Conservation (phyloP, 2,113 vertebrate species). For the Leucopsar rothschildi region DNA sequence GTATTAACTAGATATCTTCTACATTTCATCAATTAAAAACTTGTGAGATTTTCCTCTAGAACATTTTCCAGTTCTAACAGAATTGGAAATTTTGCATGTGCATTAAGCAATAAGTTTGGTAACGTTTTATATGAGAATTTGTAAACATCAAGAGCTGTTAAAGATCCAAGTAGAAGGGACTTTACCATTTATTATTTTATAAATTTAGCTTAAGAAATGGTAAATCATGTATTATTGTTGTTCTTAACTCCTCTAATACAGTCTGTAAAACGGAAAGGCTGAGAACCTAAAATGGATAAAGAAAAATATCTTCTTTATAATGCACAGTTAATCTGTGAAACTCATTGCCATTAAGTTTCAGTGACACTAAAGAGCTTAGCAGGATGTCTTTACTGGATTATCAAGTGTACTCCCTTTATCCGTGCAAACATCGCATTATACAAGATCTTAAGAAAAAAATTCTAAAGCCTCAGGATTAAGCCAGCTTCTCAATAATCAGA, state of each 20-base stretch:
- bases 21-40: neutral
- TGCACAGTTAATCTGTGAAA: neutral
- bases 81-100: neutral
- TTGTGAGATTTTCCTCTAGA: neutral
- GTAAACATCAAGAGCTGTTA: neutral
- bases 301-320: neutral
- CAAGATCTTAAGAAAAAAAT: neutral
- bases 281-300: neutral
- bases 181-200: neutral
- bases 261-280: neutral
- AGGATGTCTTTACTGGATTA: slow-evolving; percentile 34
- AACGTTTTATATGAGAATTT: neutral
- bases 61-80: neutral
- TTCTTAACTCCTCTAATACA: neutral
- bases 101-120: neutral
- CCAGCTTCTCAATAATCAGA: neutral
- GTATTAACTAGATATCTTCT: neutral
- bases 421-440: neutral
- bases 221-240: neutral
- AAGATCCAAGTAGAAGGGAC: neutral
- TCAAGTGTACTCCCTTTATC: slow-evolving; percentile 1
- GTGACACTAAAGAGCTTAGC: slow-evolving; percentile 40
- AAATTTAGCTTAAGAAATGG: neutral
- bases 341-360: slow-evolving; percentile 1
- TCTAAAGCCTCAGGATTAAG: neutral